A percentile compares a stretch with the other conserved stretches of the same genome.
Conservation (phyloP, 2,113 vertebrate species). For the Anolis sagrei region DNA sequence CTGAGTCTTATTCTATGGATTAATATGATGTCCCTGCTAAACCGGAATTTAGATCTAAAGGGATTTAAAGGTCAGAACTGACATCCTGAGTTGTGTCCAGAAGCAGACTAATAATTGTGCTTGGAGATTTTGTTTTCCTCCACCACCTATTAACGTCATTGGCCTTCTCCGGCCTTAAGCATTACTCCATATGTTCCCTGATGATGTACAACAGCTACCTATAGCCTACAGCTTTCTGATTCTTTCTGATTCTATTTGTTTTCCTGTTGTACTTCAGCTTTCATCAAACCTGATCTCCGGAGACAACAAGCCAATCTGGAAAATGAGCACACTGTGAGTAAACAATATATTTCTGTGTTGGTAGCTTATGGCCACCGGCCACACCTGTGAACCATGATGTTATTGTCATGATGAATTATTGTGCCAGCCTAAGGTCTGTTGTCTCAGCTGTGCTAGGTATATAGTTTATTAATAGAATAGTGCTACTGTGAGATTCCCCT, state of each 20-base stretch:
- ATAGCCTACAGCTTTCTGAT: slow-evolving; percentile 35
- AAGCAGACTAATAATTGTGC: too few species aligned
- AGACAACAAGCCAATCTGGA: slow-evolving; percentile 86
- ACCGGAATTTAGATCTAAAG: neutral
- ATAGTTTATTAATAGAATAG: slow-evolving; percentile 9
- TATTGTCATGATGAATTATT: neutral
- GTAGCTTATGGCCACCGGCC: slow-evolving; percentile 4
- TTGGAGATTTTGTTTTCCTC: neutral
- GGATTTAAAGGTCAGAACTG: neutral
- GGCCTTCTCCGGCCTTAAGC: rapidly evolving
- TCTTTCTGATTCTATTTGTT: slow-evolving; percentile 47
- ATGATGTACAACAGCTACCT: slow-evolving; percentile 9
- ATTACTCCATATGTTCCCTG: neutral
- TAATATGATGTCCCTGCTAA: neutral
- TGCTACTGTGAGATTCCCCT: slow-evolving; percentile 6
- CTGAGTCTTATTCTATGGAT: neutral
- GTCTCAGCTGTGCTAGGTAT: slow-evolving; percentile 19
- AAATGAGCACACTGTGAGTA: slow-evolving; percentile 80
- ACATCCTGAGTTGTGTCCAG: too few species aligned
- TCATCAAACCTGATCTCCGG: slow-evolving; percentile 91
- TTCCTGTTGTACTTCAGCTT: slow-evolving; percentile 73
- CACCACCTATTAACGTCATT: neutral
- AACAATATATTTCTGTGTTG: neutral
- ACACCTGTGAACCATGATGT: neutral
- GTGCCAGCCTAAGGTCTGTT: neutral